A percentile compares a stretch with the other conserved stretches of the same genome.
Conservation (phyloP, 2,113 vertebrate species). For the Labeo rohita region DNA sequence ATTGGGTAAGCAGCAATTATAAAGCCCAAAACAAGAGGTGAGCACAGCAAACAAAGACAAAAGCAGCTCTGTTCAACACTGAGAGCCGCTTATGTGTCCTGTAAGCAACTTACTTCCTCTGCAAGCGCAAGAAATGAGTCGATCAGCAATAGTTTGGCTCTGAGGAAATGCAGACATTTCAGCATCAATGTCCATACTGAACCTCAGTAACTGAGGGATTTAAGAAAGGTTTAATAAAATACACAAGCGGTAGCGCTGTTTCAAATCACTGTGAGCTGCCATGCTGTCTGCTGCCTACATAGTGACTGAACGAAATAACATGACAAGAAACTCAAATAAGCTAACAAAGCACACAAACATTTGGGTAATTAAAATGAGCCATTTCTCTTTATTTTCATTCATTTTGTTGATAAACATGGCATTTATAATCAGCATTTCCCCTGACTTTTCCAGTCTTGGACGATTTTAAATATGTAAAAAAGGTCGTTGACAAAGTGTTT, state of each 20-base stretch:
- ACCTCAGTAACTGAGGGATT: neutral
- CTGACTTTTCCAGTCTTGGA: neutral
- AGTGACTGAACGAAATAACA: no score
- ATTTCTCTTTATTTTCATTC: neutral
- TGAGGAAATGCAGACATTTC: neutral
- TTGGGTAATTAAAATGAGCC: neutral
- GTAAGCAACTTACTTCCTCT: neutral
- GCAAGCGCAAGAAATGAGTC: no score
- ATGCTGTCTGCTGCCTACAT: no score
- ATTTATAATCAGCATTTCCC: neutral
- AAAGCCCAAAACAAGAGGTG: neutral
- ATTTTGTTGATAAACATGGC: neutral
- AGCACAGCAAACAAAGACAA: neutral
- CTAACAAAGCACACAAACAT: neutral
- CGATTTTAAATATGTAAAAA: neutral
- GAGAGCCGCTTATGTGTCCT: neutral
- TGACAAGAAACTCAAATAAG: no score
- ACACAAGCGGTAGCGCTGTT: neutral
- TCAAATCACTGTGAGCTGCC: no score
- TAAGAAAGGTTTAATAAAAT: neutral
- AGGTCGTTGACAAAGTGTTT: neutral
- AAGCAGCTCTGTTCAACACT: neutral
- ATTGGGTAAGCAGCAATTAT: constrained; percentile 36
- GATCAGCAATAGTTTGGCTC: no score
- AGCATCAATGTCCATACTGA: neutral